Evolutionary conservation across 1,140 invertebrate genomes (phyloP).

Genomic region (Drosophila littoralis): DNA sequence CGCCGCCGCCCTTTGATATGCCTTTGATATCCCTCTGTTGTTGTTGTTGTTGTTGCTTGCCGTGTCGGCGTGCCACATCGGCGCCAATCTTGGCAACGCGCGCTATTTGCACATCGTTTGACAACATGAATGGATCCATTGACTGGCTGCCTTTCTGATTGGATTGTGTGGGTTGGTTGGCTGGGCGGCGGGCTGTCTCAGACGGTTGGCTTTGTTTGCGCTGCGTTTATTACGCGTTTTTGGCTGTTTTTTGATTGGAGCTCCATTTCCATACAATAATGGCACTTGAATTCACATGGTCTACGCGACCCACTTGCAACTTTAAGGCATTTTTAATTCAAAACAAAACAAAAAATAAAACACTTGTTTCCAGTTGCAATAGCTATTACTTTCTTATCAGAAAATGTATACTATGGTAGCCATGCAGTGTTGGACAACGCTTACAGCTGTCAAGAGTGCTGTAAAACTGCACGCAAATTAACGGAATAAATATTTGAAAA

Average conservation of each 20-base stretch:
- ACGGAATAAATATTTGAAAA: slow-evolving; percentile 8
- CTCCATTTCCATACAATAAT: slow-evolving; percentile 48
- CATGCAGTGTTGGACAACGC: slow-evolving; percentile 32
- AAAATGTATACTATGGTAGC: slow-evolving; percentile 68
- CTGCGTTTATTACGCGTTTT: slow-evolving; percentile 17
- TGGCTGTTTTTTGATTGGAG: slow-evolving; percentile 58
- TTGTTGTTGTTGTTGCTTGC: slow-evolving; percentile 36
- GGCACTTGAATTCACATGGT: slow-evolving; percentile 39
- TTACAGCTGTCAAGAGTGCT: neutral
- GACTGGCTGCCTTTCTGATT: neutral
- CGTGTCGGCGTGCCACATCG: slow-evolving; percentile 50
- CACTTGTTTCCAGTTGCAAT: slow-evolving; percentile 25
- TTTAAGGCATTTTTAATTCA: slow-evolving; percentile 76
- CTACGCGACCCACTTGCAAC: slow-evolving; percentile 23
- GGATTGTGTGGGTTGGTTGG: slow-evolving; percentile 1
- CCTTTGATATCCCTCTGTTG: slow-evolving; percentile 18
- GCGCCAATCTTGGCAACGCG: slow-evolving; percentile 68
- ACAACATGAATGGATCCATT: slow-evolving; percentile 46
- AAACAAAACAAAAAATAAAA: slow-evolving; percentile 11
- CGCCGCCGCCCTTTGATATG: slow-evolving; percentile 52
- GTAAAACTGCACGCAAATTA: neutral
- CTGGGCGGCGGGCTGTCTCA: slow-evolving; percentile 8
- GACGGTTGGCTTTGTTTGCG: slow-evolving; percentile 21
- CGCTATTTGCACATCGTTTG: slow-evolving; percentile 82
- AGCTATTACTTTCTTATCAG: slow-evolving; percentile 66